Evolutionary conservation across 2,113 vertebrate species (phyloP), one percentile per base, ranked within the genome.

Genomic region (Petaurus breviceps): DNA sequence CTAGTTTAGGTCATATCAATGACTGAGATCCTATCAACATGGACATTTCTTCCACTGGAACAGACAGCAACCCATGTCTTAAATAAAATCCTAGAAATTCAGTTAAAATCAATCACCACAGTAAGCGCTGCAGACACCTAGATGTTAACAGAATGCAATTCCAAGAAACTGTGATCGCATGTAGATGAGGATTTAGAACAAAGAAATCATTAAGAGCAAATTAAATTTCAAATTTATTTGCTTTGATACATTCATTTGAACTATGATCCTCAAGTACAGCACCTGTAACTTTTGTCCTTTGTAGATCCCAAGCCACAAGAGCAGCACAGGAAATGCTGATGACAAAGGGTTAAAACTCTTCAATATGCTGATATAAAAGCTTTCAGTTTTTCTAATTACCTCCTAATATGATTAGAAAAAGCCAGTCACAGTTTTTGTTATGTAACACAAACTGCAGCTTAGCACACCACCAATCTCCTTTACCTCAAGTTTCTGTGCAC

Each of bases 401-500:
- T 95, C 92, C 97, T 96, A 96, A 93, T 96, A 93, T 93, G 97
- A 98, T 97, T 94, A 96, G 93, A 94, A 93, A 97, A 77, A 98
- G 94, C 97, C 93, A 52, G 14, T 10, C 84, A 47, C 95, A 92
- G 96, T 94, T 93, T 52, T 55, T 90, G 53, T 37, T 96, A 54
- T 84, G 26, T 89, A 31, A 96, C 31, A 46, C 57, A 95, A 91
- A 96, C n/a, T 92, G 92, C 89, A 16, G 55, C 50, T 94, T 55
- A 95, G 94, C 90, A 92, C 93, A 53, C 68, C 68, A 95, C 92
- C 51, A 61, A 90, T 94, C 96, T 97, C 47, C 97, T 28, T 98
- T 98, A 99, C 99, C 99, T 99, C 99, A 96, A 99, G 98, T 96
- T 99, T 99, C 98, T 99, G 99, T 96, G 99, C 99, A 97, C 99